Evolutionary conservation across 2,797 vertebrate genomes (phyloP).

Genomic region (Florisuga fusca): DNA sequence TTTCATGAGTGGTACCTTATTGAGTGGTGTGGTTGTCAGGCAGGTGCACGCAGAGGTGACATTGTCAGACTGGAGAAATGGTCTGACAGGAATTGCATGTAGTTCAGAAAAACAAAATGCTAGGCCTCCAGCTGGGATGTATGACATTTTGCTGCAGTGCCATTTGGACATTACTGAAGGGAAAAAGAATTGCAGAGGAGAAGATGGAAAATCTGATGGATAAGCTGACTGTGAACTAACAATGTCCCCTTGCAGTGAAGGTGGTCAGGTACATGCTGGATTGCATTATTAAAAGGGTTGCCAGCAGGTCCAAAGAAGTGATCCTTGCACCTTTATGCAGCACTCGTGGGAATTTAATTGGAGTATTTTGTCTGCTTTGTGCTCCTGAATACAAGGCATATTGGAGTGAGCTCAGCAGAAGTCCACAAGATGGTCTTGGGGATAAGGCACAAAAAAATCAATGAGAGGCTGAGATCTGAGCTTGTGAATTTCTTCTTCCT

Average conservation of each 20-base stretch:
- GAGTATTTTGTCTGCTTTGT: neutral
- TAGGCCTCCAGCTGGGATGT: neutral
- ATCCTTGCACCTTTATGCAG: neutral
- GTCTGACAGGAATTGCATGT: neutral
- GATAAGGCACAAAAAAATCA: neutral
- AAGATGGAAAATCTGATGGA: neutral
- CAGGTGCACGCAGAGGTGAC: neutral
- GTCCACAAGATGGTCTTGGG: rapidly evolving
- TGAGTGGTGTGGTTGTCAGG: neutral
- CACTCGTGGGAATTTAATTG: neutral
- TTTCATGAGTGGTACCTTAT: neutral
- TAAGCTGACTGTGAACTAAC: neutral
- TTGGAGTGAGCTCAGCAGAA: neutral
- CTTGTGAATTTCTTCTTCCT: neutral
- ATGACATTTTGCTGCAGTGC: neutral
- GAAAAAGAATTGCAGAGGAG: neutral
- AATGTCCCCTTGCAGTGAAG: neutral
- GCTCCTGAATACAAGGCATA: neutral
- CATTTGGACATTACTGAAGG: neutral
- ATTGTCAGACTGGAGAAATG: neutral
- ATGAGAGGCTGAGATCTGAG: rapidly evolving
- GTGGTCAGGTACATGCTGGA: neutral
- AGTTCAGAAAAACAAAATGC: neutral
- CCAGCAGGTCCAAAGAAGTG: neutral
- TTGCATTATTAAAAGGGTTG: neutral